These are phyloP conservation scores for Zhuqinia jingwanae DNA, from an alignment of 2,888 invertebrate species.

Conservation along the genomic window DNA sequence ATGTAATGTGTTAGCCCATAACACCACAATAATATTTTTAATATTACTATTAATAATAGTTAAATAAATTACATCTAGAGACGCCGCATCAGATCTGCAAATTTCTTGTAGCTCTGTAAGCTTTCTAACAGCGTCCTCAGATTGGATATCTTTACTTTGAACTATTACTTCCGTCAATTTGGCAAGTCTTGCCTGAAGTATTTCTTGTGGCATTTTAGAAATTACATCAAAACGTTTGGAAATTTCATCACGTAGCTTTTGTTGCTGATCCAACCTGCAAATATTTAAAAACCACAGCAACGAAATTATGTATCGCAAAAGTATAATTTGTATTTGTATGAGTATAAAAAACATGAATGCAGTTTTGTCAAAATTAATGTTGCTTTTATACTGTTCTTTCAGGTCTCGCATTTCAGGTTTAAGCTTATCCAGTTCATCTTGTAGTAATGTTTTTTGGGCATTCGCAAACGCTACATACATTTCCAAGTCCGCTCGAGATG, in stretches of 20 bases:
- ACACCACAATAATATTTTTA: neutral
- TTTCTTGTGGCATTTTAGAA: slow-evolving; percentile 53
- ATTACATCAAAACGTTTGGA: slow-evolving; percentile 43
- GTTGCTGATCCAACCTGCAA: slow-evolving; percentile 51
- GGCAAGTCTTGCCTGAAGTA: slow-evolving; percentile 51
- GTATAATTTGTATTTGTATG: too few species aligned
- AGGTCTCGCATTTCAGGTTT: slow-evolving; percentile 78
- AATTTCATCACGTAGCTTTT: slow-evolving; percentile 48
- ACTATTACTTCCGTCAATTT: slow-evolving; percentile 42
- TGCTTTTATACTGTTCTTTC: slow-evolving; percentile 72
- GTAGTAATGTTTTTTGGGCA: slow-evolving; percentile 82
- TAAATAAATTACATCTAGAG: slow-evolving; percentile 23
- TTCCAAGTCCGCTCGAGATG: slow-evolving; percentile 82
- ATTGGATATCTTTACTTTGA: slow-evolving; percentile 25
- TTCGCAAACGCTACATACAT: slow-evolving; percentile 83
- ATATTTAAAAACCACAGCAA: too few species aligned
- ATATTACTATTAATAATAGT: neutral
- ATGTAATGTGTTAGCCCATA: too few species aligned
- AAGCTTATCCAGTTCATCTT: slow-evolving; percentile 82
- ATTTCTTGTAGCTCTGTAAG: slow-evolving; percentile 53
- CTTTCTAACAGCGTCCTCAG: slow-evolving; percentile 55
- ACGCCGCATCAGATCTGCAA: slow-evolving; percentile 13
- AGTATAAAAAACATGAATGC: too few species aligned
- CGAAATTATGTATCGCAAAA: too few species aligned
- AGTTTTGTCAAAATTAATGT: too few species aligned